phyloP scores from a whole-genome alignment of 2,113 vertebrate genomes.

The Peromyscus maniculatus region DNA sequence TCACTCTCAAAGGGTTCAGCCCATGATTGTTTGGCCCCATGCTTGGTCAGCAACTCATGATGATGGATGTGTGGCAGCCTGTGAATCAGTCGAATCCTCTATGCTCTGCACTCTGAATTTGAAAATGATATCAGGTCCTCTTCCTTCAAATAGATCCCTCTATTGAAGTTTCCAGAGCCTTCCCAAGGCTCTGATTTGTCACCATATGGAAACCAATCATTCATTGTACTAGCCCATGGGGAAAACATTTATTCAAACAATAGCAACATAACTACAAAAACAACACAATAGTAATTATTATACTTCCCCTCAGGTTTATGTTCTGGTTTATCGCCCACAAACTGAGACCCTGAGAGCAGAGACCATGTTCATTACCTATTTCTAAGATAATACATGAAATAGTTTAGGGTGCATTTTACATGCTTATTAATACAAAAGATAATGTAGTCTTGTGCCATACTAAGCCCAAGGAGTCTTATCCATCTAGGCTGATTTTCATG shows the following conservation, averaged over 20 bases:
- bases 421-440: neutral
- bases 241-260: neutral
- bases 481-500: neutral
- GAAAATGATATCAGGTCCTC: neutral
- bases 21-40: neutral
- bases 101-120: neutral
- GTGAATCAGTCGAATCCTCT: no score
- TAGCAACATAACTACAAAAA: neutral
- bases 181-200: neutral
- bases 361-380: neutral
- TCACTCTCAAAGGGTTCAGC: neutral
- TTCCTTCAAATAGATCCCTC: neutral
- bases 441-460: neutral
- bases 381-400: neutral
- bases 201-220: neutral
- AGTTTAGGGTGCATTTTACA: neutral
- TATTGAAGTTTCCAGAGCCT: neutral
- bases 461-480: neutral
- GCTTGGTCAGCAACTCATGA: neutral
- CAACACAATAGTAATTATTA: neutral
- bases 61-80: neutral
- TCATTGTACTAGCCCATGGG: neutral
- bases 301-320: neutral
- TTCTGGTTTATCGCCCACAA: neutral
- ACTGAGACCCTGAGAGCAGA: neutral